Evolutionary conservation across 2,113 vertebrate species (phyloP), one percentile per base, ranked within the genome.

Genomic region (Syngnathus typhle): DNA sequence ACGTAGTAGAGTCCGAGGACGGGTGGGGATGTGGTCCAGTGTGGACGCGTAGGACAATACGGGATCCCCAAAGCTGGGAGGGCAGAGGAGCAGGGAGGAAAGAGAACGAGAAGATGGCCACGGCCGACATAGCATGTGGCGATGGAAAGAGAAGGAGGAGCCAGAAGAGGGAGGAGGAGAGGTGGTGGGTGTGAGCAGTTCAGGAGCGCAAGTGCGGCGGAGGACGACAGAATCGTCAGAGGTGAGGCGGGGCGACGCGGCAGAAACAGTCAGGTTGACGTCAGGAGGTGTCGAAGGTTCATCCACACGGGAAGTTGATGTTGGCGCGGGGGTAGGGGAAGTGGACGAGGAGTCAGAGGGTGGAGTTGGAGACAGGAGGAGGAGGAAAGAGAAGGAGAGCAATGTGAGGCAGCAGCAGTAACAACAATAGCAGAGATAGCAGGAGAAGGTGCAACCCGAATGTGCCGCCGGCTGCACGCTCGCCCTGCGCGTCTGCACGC

Each of bases 11-110:
- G 96, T 98, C 88, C 93, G 92, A 64, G 95, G 96, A 80, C 96
- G 92, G 78, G 93, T 89, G 76, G 94, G 93, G 87, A 96, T 92
- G 91, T 95, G 94, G 83, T 98, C 96, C 92, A 98, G 89, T 82
- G 95, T 95, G 89, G 95, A 95, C 74, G 94, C 88, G 81, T 93
- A 93, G 87, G 94, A 94, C 81, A 98, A 88, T 80, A 93, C 92
- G 78, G 93, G 92, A 87, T 96, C 95, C 88, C 94, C 93, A 88
- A 96, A 94, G 92, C 96, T 98, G 75, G 86, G 87, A 66, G 89
- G 88, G 80, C 89, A 92, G 76, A 90, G 88, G 75, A 91, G 84
- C 69, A 90, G 79, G 82, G 89, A 89, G 65, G 85, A 85, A 49
- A 91, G 85, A 66, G 89, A 89, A 68, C 82, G 88, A 60, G 81